phyloP scores from a whole-genome alignment of 1,140 invertebrate species.

The Eumaeus atala region DNA sequence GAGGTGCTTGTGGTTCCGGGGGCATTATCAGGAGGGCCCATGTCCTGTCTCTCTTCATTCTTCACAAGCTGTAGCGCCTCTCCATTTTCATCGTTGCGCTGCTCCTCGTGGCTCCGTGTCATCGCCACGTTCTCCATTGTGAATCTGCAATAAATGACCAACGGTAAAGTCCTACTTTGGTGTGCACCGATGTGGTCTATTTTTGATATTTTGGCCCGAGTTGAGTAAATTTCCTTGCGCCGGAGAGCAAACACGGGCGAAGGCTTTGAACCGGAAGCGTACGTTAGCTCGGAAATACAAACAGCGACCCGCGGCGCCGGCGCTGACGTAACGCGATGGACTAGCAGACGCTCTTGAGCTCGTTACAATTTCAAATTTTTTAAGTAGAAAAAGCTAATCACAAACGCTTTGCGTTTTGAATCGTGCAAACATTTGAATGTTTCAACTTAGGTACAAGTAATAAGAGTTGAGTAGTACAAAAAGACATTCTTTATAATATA shows the following conservation, averaged over 20 bases:
- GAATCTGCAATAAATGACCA: conserved; percentile 21
- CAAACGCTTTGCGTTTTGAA: not conserved
- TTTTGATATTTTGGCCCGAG: not conserved
- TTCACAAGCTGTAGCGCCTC: conserved; percentile 57
- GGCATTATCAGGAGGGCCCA: conserved; percentile 13
- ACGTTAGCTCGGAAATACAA: conserved; percentile 42
- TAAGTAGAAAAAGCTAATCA: too few species aligned
- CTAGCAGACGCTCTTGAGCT: not conserved
- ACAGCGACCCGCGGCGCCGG: conserved; percentile 44
- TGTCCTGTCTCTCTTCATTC: conserved; percentile 40
- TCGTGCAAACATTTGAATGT: not conserved
- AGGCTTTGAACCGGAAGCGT: conserved; percentile 46
- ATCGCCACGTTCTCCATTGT: conserved; percentile 48
- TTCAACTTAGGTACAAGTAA: too few species aligned
- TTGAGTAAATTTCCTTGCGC: not conserved
- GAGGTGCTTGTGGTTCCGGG: conserved; percentile 12
- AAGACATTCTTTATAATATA: too few species aligned
- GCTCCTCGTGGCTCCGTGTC: conserved; percentile 32
- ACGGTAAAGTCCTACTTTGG: not conserved
- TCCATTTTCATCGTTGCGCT: conserved; percentile 30
- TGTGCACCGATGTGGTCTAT: not conserved
- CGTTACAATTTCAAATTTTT: too few species aligned
- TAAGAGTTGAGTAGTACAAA: too few species aligned
- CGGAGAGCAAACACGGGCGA: conserved; percentile 30
- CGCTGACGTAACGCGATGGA: conserved; percentile 27